These are phyloP conservation scores for Helicolenus hilgendorfi DNA, from an alignment of 2,797 vertebrate species.

Conservation along the genomic window DNA sequence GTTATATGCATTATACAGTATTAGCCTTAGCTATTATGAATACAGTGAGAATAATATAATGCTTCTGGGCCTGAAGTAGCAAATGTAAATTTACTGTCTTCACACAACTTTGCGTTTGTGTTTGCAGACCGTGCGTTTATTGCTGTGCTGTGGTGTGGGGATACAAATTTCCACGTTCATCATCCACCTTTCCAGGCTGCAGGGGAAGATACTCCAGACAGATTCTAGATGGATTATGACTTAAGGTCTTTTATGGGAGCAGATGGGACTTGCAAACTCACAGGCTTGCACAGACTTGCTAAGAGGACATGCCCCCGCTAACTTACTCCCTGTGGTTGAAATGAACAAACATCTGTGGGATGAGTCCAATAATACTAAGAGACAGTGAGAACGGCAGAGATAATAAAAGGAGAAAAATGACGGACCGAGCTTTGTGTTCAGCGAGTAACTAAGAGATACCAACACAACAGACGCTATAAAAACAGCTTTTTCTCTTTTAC, in stretches of 20 bases:
- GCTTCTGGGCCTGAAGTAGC: not conserved
- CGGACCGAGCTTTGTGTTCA: conserved; percentile 9
- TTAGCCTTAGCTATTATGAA: not conserved
- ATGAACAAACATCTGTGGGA: conserved; percentile 7
- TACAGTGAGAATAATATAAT: not conserved
- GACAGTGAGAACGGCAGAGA: not conserved
- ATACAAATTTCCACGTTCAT: not conserved
- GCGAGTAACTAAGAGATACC: conserved; percentile 38
- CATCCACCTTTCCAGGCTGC: not conserved
- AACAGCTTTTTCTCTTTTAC: not conserved
- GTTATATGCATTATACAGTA: too few species aligned
- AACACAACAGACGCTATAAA: conserved; percentile 43
- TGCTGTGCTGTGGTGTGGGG: not conserved
- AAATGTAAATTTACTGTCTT: not conserved
- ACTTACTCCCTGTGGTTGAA: conserved; percentile 18
- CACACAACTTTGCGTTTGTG: not conserved
- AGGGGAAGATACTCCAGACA: not conserved
- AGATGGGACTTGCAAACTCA: conserved; percentile 41
- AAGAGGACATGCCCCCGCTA: conserved; percentile 19
- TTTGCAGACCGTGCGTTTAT: conserved; percentile 18
- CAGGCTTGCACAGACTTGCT: conserved; percentile 42
- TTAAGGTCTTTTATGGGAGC: conserved; percentile 18
- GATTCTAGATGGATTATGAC: not conserved
- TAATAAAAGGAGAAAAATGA: not conserved
- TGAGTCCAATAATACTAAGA: conserved; percentile 23